phyloP scores from a whole-genome alignment of 2,888 invertebrate genomes.

The Parelbella ahira region DNA sequence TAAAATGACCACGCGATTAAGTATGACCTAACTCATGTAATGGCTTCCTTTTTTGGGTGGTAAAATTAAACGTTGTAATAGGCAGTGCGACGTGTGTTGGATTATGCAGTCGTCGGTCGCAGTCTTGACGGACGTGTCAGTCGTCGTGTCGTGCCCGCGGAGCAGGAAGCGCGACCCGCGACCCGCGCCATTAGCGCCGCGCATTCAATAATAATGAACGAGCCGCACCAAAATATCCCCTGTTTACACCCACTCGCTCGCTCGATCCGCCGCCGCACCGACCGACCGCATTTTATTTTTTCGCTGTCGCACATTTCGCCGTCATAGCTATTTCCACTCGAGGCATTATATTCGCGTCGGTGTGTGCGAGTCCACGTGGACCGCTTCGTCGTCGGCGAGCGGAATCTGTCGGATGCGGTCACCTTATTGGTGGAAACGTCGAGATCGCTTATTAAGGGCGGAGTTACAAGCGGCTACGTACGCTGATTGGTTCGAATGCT shows the following conservation, averaged over 20 bases:
- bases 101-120: too few species aligned
- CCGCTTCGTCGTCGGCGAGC: slow-evolving; percentile 70
- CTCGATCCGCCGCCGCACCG: slow-evolving; percentile 58
- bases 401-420: slow-evolving; percentile 52
- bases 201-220: slow-evolving; percentile 80
- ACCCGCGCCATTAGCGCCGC: slow-evolving; percentile 69
- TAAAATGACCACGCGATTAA: slow-evolving; percentile 1
- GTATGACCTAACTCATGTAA: neutral
- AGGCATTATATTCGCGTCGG: slow-evolving; percentile 72
- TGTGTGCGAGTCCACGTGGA: slow-evolving; percentile 79
- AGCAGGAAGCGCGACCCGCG: slow-evolving; percentile 40
- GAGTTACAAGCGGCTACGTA: slow-evolving; percentile 69
- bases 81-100: too few species aligned
- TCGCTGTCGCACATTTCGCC: slow-evolving; percentile 81
- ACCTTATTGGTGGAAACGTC: slow-evolving; percentile 51
- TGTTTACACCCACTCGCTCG: slow-evolving; percentile 79
- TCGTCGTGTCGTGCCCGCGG: slow-evolving; percentile 21
- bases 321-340: slow-evolving; percentile 82
- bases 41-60: neutral
- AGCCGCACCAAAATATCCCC: slow-evolving; percentile 78
- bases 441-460: slow-evolving; percentile 81
- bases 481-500: slow-evolving; percentile 47
- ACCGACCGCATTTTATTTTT: slow-evolving; percentile 81
- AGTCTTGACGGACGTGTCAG: slow-evolving; percentile 23
- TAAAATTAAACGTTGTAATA: slow-evolving; percentile 1